Conservation (phyloP, 2,797 vertebrate species). For the Lemur catta region DNA sequence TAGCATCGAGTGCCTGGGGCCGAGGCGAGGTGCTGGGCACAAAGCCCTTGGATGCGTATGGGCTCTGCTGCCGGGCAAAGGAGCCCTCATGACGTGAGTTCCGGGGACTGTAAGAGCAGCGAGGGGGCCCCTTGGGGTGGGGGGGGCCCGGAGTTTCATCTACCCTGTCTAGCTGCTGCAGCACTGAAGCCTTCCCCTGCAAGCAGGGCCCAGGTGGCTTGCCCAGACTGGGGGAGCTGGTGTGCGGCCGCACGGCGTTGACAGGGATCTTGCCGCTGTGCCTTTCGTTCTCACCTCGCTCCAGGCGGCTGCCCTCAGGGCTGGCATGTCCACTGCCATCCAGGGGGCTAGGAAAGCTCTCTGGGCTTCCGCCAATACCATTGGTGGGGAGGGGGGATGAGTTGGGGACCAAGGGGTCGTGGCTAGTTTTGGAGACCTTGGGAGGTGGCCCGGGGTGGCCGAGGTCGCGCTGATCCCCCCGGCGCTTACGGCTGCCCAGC, state of each 20-base stretch:
- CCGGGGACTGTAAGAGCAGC: slow-evolving; percentile 87
- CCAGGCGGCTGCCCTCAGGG: slow-evolving; percentile 86
- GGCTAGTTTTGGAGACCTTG: slow-evolving; percentile 88
- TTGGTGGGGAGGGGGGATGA: slow-evolving; percentile 89
- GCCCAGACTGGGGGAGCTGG: slow-evolving; percentile 86
- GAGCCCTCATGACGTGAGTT: slow-evolving; percentile 84
- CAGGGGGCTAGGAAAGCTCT: slow-evolving; percentile 85
- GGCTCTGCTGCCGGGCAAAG: slow-evolving; percentile 84
- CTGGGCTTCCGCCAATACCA: slow-evolving; percentile 90
- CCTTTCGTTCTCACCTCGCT: slow-evolving; percentile 94
- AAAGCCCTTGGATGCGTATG: slow-evolving; percentile 88
- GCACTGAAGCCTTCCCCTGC: slow-evolving; percentile 87
- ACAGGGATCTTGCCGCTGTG: slow-evolving; percentile 90
- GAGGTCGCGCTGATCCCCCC: slow-evolving; percentile 85
- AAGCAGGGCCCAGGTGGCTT: slow-evolving; percentile 89
- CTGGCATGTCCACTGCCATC: slow-evolving; percentile 81
- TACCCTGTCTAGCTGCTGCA: slow-evolving; percentile 88
- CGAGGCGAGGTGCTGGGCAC: slow-evolving; percentile 89
- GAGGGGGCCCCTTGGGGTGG: slow-evolving; percentile 86
- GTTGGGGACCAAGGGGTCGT: slow-evolving; percentile 87
- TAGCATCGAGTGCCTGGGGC: slow-evolving; percentile 80
- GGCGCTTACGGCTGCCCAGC: slow-evolving; percentile 87
- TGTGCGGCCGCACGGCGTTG: slow-evolving; percentile 90
- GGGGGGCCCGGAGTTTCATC: slow-evolving; percentile 84
- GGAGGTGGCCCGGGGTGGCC: slow-evolving; percentile 86